phyloP scores from a whole-genome alignment of 2,797 vertebrate species.

The Helicolenus hilgendorfi region DNA sequence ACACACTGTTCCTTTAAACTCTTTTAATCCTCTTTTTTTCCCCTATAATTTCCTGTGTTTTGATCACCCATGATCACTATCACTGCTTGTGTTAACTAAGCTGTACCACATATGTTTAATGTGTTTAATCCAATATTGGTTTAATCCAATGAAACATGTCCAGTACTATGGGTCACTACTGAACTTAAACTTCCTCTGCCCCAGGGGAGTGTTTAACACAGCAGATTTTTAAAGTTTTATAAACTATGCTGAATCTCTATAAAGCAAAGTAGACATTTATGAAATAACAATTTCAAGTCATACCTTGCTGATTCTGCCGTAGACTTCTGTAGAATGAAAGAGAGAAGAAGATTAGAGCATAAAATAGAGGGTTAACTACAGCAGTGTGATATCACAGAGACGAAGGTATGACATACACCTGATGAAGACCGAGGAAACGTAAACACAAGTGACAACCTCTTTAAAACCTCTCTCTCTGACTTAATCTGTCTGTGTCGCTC shows the following conservation, averaged over 20 bases:
- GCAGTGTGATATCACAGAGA: conserved; percentile 33
- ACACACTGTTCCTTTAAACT: too few species aligned
- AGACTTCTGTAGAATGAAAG: neutral
- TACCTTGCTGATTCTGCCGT: neutral
- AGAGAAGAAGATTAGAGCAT: neutral
- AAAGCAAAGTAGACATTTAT: neutral
- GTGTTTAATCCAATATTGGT: neutral
- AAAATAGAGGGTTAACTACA: neutral
- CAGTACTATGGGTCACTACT: neutral
- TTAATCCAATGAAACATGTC: neutral
- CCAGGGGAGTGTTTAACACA: neutral
- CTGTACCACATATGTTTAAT: neutral
- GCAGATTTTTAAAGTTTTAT: neutral
- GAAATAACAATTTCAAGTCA: neutral
- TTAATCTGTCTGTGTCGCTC: conserved; percentile 40
- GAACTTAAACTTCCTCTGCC: neutral
- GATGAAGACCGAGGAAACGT: conserved; percentile 59
- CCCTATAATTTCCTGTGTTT: too few species aligned
- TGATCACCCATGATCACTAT: neutral
- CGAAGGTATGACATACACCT: conserved; percentile 37
- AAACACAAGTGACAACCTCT: conserved; percentile 70
- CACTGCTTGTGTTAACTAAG: neutral
- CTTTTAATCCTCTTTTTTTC: neutral
- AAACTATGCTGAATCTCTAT: neutral
- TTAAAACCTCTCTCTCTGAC: conserved; percentile 49